Evolutionary conservation across 64 coral and sea anemone species (phyloP).

Genomic region (Montipora cactus): DNA sequence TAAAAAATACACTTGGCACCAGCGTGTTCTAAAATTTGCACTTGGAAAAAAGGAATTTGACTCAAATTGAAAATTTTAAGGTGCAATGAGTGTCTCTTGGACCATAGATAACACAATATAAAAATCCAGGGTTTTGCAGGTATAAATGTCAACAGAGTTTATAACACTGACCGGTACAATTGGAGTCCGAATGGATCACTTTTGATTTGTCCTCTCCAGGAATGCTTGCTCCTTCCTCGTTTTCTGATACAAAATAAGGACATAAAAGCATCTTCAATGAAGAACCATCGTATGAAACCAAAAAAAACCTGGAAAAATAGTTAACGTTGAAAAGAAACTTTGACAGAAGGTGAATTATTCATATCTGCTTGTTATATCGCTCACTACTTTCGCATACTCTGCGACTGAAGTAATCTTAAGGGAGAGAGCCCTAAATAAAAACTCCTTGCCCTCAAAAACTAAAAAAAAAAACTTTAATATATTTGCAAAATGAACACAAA

Average conservation of each 20-base stretch:
- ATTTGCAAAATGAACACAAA: background rate
- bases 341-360: conserved; percentile 17
- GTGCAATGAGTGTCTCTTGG: background rate
- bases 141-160: conserved; percentile 18
- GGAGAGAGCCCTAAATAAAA: background rate
- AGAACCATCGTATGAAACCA: background rate
- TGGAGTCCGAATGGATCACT: background rate
- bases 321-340: background rate
- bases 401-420: conserved; percentile 29
- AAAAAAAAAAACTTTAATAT: background rate
- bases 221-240: conserved; percentile 5
- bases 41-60: background rate
- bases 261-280: background rate
- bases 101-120: background rate
- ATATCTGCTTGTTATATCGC: conserved; percentile 7
- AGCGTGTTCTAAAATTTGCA: too few species aligned
- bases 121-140: conserved; percentile 9
- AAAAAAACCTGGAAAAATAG: background rate
- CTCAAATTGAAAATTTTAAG: too few species aligned
- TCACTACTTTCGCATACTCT: conserved; percentile 55
- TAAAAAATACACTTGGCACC: too few species aligned
- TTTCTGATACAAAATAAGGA: conserved; percentile 22
- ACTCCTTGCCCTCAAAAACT: background rate
- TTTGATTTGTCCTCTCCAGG: background rate
- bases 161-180: conserved; percentile 11